Evolutionary conservation across 2,797 vertebrate genomes (phyloP), one percentile per base, ranked within the genome.

Genomic region (Carapus acus): DNA sequence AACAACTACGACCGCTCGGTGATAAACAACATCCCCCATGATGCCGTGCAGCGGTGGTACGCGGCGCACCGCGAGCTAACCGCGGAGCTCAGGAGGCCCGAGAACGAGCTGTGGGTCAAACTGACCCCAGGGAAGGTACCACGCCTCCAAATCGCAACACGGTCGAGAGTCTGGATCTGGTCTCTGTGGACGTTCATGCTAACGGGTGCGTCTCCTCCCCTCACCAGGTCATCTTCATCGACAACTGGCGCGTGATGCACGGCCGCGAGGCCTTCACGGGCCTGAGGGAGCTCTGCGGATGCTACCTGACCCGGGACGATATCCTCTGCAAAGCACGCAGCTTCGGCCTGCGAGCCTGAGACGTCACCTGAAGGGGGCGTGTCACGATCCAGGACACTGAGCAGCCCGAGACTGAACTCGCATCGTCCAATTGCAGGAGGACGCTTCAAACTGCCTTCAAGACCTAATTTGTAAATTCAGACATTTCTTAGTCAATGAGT

Each of bases 41-140:
- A 91, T 0, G 54, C 86, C 0, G 88, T 93, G 37, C 89, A 82
- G 61, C 86, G 71, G 61, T 97, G 94, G 94, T 97, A 97, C 4
- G 41, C 7, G 1, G 94, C 93, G 0, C 93, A 97, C 62, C 87
- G 91, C 18, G 76, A 88, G 11, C 80, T 97, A 66, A 94, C 93
- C 6, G 6, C 78, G 0, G 91, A 94, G 58, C 84, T 96, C 19
- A 85, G 93, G 73, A 84, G 76, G 15, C 90, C 92, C 0, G 86
- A 94, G 57, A 97, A 96, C 1, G 93, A 97, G 63, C 86, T 97
- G 13, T 96, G 94, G 94, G 86, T 96, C 59, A 97, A 97, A 79
- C 85, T 97, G 58, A 92, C 86, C 56, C 94, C 93, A 0, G 96
- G 94, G 27, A 96, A 88, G 84, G 93, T 98, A 85, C 58, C 77